These are phyloP conservation scores for Anaspis maculata DNA, from an alignment of 2,888 invertebrate genomes.

Conservation along the genomic window DNA sequence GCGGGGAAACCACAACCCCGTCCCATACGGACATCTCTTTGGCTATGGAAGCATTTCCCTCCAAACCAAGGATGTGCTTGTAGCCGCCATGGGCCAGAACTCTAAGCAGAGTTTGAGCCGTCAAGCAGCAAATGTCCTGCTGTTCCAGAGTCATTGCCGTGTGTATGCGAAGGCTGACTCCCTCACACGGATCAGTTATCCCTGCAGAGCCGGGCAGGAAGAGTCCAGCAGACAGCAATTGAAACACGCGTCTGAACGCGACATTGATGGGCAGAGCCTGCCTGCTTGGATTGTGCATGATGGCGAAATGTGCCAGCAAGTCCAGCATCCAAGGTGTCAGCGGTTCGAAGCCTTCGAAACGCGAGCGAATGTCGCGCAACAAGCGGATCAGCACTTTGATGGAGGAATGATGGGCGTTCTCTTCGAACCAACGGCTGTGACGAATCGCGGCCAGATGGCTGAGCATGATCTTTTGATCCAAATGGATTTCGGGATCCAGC, in stretches of 20 bases:
- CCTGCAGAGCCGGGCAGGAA: conserved; percentile 92
- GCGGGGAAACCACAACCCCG: conserved; percentile 89
- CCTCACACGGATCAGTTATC: conserved; percentile 91
- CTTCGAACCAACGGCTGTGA: conserved; percentile 97
- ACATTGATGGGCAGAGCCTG: conserved; percentile 88
- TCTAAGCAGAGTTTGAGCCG: conserved; percentile 86
- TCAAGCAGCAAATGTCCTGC: conserved; percentile 87
- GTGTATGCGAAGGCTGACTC: conserved; percentile 80
- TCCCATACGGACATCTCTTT: conserved; percentile 95
- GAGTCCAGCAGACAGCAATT: conserved; percentile 85
- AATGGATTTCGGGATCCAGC: conserved; percentile 78
- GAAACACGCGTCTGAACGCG: conserved; percentile 85
- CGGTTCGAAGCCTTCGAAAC: conserved; percentile 85
- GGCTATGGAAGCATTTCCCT: conserved; percentile 47
- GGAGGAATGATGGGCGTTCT: conserved; percentile 93
- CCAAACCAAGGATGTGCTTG: conserved; percentile 75
- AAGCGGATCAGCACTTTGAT: conserved; percentile 88
- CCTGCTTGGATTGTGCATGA: conserved; percentile 91
- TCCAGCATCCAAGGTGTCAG: conserved; percentile 96
- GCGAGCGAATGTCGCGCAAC: conserved; percentile 80
- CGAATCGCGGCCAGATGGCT: conserved; percentile 89
- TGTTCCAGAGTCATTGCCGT: conserved; percentile 85
- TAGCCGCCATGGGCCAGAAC: conserved; percentile 91
- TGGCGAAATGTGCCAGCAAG: conserved; percentile 88
- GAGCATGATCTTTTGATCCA: conserved; percentile 70